phyloP scores from a whole-genome alignment of 2,797 vertebrate genomes.

The Allobates femoralis region DNA sequence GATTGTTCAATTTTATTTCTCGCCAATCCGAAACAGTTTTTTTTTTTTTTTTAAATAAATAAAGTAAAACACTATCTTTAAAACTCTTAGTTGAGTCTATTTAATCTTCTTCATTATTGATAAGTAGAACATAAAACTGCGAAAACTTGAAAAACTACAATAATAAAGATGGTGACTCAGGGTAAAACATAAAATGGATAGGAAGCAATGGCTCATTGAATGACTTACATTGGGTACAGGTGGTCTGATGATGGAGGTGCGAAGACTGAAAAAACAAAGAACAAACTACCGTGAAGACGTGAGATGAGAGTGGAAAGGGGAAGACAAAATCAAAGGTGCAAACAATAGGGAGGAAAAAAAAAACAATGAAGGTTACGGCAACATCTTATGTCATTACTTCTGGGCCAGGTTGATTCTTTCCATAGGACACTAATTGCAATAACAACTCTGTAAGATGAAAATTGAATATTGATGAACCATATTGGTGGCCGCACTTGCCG shows the following conservation, averaged over 20 bases:
- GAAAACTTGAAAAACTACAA: background rate
- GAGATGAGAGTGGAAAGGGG: conserved; percentile 24
- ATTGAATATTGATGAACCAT: background rate
- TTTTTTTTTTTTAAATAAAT: too few species aligned
- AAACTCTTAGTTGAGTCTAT: background rate
- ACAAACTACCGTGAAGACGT: conserved; percentile 52
- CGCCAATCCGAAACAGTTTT: too few species aligned
- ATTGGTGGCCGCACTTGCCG: background rate
- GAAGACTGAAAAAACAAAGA: conserved; percentile 60
- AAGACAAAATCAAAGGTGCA: conserved; percentile 21
- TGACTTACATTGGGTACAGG: conserved; percentile 57
- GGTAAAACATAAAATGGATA: conserved; percentile 28
- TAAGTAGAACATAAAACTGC: background rate
- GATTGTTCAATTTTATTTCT: too few species aligned
- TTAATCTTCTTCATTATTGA: background rate
- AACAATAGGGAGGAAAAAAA: conserved; percentile 24
- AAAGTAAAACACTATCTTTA: background rate
- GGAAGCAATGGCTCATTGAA: conserved; percentile 9
- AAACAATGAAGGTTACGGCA: conserved; percentile 9
- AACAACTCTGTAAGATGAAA: background rate
- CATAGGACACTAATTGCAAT: background rate
- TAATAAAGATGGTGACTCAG: conserved; percentile 4
- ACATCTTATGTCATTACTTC: conserved; percentile 39
- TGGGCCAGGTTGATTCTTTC: conserved; percentile 25
- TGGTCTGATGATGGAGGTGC: conserved; percentile 51